Evolutionary conservation across 1,140 invertebrate genomes (phyloP).

Genomic region (Ladona fulva): DNA sequence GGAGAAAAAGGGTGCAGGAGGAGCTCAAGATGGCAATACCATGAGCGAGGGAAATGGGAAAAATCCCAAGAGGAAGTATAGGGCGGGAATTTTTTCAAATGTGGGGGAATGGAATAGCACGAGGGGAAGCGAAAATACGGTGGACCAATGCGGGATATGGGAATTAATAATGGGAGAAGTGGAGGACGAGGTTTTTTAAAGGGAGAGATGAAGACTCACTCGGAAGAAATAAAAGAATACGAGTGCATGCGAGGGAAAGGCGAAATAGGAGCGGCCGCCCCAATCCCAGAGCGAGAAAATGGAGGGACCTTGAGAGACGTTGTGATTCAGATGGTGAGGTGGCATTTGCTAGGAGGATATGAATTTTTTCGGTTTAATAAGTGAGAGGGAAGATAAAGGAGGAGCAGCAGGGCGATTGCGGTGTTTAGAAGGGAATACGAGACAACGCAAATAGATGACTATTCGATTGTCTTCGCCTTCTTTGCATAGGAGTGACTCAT

Average conservation of each 20-base stretch:
- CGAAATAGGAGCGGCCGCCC: not conserved
- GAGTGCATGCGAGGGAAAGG: not conserved
- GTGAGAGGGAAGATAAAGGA: not conserved
- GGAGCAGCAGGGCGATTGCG: not conserved
- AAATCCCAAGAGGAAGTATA: not conserved
- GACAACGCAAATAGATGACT: not conserved
- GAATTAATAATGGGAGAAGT: not conserved
- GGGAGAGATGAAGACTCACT: not conserved
- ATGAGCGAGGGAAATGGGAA: no score
- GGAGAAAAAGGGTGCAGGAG: not conserved
- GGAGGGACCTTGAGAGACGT: not conserved
- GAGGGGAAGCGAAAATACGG: not conserved
- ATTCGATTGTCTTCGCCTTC: no score
- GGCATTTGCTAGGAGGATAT: not conserved
- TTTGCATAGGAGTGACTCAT: no score
- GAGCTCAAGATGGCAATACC: not conserved
- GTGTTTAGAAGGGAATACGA: not conserved
- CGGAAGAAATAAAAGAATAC: conserved; percentile 4
- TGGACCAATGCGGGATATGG: not conserved
- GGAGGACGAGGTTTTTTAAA: not conserved
- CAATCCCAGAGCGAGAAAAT: not conserved
- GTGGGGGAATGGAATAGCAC: not conserved
- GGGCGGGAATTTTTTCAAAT: not conserved
- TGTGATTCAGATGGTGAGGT: not conserved
- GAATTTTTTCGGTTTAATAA: not conserved